Evolutionary conservation across 2,797 vertebrate genomes (phyloP).

Genomic region (Lophius americanus): DNA sequence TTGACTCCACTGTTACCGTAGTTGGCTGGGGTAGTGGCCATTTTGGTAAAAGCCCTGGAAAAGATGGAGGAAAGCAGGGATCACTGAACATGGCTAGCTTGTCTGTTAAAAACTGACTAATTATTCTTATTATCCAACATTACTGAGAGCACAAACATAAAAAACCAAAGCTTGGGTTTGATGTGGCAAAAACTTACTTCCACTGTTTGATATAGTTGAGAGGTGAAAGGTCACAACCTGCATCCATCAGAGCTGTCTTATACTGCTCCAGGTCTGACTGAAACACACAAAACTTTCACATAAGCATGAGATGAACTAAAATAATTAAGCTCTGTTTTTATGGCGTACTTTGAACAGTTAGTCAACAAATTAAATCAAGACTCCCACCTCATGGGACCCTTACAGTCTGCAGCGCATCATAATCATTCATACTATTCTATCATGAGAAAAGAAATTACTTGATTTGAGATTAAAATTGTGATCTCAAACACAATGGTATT

Average conservation of each 20-base stretch:
- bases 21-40: conserved; percentile 91
- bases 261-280: conserved; percentile 96
- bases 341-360: too few species aligned
- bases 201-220: conserved; percentile 97
- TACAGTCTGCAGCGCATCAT: too few species aligned
- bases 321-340: too few species aligned
- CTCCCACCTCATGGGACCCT: too few species aligned
- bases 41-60: conserved; percentile 93
- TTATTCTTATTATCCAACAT: too few species aligned
- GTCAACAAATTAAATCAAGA: too few species aligned
- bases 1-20: conserved; percentile 91
- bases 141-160: too few species aligned
- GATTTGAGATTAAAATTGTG: too few species aligned
- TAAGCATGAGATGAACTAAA: not conserved
- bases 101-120: too few species aligned
- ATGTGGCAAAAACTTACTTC: conserved; percentile 88
- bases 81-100: not conserved
- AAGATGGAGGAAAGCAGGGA: not conserved
- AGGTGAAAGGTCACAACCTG: conserved; percentile 92
- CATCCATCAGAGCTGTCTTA: conserved; percentile 89
- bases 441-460: too few species aligned
- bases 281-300: conserved; percentile 32
- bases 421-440: too few species aligned
- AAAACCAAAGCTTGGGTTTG: not conserved
- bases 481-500: too few species aligned